Evolutionary conservation across 2,888 invertebrate genomes (phyloP), one percentile per base, ranked within the genome.

Genomic region (Phengaris arion): DNA sequence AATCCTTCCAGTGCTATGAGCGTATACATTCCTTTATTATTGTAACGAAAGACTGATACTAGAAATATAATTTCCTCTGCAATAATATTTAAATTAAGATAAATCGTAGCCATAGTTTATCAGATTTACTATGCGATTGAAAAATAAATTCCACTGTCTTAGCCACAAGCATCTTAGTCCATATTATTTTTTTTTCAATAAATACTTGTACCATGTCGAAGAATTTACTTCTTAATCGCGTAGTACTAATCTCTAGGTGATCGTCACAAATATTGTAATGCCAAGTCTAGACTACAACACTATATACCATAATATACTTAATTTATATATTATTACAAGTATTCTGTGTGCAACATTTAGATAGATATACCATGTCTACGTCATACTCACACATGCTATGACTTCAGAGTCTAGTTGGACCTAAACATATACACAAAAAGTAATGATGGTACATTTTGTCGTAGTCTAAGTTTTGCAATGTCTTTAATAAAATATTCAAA

Each of bases 1-100:
- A 91, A 92, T 91, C 87, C 90, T 92, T 92, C 91, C 92, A 92
- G 92, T 92, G 91, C 91, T 92, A 92, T 90, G 88, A 88, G 82
- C 83, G 83, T 84, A 83, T 85, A 78, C 84, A 75, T 76, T 86
- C 87, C 87, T 82, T 81, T 80, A 81, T 81, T 81, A 82, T 84
- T 74, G 75, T 74, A 81, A 80, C 82, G 84, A 86, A 91, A 91
- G 92, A 92, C 92, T 92, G 92, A 92, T 78, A 81, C 80, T 82
- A 81, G 79, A 79, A 81, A 82, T 74, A 80, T 81, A 78, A 75
- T 75, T 75, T 69, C 74, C 64, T 75, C 74, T 75, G 69, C 68
- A 75, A 69, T 69, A 75, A 68, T 69, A 57, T 75, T 15, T 72
- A 72, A 72, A 72, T 13, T 72, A 72, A 72, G 72, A 54, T 72